Percentiles rank a stretch among this genome's conserved stretches.
These are phyloP conservation scores for Poecilia gillii DNA, from an alignment of 2,797 vertebrate species.

Conservation along the genomic window DNA sequence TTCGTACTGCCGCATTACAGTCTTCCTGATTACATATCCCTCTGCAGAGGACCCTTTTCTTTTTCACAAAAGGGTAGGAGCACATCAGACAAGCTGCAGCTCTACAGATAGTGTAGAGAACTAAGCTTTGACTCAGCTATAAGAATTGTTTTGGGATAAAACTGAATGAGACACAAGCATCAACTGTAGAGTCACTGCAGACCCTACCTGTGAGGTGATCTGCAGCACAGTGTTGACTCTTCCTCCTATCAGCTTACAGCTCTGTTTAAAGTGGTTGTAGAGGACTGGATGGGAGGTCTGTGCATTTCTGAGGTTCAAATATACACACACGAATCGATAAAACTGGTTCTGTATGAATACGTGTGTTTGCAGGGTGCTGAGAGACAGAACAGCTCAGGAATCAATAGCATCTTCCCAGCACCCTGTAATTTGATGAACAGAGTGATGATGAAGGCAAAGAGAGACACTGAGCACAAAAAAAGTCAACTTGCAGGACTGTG, in stretches of 20 bases:
- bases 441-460: slow-evolving; percentile 72
- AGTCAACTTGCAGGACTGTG: slow-evolving; percentile 21
- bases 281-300: slow-evolving; percentile 36
- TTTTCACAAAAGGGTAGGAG: slow-evolving; percentile 3
- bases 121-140: slow-evolving; percentile 5
- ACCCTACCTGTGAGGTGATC: neutral
- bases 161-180: slow-evolving; percentile 6
- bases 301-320: slow-evolving; percentile 51
- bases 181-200: neutral
- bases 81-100: slow-evolving; percentile 5
- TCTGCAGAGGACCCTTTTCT: slow-evolving; percentile 17
- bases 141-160: neutral
- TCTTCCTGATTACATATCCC: slow-evolving; percentile 26
- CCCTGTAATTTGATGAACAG: slow-evolving; percentile 79
- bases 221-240: slow-evolving; percentile 5
- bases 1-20: slow-evolving; percentile 24
- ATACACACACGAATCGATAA: slow-evolving; percentile 64
- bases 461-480: slow-evolving; percentile 30
- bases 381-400: slow-evolving; percentile 62
- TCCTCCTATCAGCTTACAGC: slow-evolving; percentile 12
- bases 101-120: slow-evolving; percentile 5
- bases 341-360: slow-evolving; percentile 43
- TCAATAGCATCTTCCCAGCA: slow-evolving; percentile 79
- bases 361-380: slow-evolving; percentile 44
- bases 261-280: slow-evolving; percentile 24